Evolutionary conservation across 1,140 invertebrate species (phyloP).

Genomic region (Hirudo medicinalis): DNA sequence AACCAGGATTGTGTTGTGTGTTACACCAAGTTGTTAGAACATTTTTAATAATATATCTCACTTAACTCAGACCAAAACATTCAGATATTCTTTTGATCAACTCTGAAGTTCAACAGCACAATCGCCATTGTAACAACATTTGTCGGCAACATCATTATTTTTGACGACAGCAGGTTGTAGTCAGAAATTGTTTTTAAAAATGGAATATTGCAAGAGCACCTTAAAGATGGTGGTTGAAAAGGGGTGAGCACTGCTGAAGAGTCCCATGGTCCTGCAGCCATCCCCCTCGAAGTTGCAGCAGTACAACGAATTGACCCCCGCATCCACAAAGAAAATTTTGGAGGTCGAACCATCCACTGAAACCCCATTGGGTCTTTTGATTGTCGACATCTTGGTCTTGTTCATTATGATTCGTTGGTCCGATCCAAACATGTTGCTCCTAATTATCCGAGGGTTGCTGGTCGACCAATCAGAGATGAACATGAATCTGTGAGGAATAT

Average conservation of each 20-base stretch:
- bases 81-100: too few species aligned
- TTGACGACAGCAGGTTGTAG: too few species aligned
- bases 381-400: constrained; percentile 18
- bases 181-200: too few species aligned
- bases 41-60: too few species aligned
- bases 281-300: neutral
- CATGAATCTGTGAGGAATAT: constrained; percentile 28
- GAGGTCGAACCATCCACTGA: constrained; percentile 29
- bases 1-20: too few species aligned
- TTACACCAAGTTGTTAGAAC: too few species aligned
- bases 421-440: constrained; percentile 73
- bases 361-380: constrained; percentile 31
- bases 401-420: constrained; percentile 24
- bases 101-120: too few species aligned
- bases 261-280: neutral
- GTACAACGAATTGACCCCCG: neutral
- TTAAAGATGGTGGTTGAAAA: neutral
- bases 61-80: too few species aligned
- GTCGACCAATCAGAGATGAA: constrained; percentile 89
- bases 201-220: neutral
- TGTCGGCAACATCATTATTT: too few species aligned
- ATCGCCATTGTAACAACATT: too few species aligned
- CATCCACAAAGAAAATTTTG: neutral
- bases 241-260: neutral
- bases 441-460: constrained; percentile 70